These are phyloP conservation scores for Apodemus speciosus DNA, from an alignment of 2,113 vertebrate species.

Conservation along the genomic window DNA sequence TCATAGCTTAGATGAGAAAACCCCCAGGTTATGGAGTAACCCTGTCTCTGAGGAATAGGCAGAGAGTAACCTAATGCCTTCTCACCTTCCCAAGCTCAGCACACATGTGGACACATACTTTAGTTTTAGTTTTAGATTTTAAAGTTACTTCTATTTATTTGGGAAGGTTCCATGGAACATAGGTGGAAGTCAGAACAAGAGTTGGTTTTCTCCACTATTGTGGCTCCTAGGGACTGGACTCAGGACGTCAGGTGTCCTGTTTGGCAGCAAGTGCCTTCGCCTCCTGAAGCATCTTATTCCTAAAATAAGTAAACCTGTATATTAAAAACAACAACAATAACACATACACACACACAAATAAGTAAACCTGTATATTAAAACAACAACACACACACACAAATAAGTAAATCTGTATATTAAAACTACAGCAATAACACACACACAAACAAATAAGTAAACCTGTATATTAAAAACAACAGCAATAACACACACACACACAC, in stretches of 20 bases:
- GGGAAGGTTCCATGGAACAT: too few species aligned
- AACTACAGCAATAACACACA: neutral
- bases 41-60: neutral
- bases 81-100: neutral
- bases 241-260: neutral
- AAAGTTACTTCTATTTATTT: neutral
- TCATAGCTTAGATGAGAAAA: neutral
- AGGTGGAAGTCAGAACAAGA: neutral
- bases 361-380: neutral
- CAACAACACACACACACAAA: neutral
- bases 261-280: neutral
- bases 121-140: neutral
- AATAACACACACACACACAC: too few species aligned
- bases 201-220: neutral
- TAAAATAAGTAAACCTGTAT: neutral
- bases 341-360: too few species aligned
- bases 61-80: neutral
- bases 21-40: neutral
- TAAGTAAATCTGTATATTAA: neutral
- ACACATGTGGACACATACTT: neutral
- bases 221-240: neutral
- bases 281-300: neutral
- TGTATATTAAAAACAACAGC: neutral
- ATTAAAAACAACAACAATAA: neutral
- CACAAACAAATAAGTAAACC: neutral